Evolutionary conservation across 2,113 vertebrate species (phyloP).

Genomic region (Tinamus guttatus): DNA sequence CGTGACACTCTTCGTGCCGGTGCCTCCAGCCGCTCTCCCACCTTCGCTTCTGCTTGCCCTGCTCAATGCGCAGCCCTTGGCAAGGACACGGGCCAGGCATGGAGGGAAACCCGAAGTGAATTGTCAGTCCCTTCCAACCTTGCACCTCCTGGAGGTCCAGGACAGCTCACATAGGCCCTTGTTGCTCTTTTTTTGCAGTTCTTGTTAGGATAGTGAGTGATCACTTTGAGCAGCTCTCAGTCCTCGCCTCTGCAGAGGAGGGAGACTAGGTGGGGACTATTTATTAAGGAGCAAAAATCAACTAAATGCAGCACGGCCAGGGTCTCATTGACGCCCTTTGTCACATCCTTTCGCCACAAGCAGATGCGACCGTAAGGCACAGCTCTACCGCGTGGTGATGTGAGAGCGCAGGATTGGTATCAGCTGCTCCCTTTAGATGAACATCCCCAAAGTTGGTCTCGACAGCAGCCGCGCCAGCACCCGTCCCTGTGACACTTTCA

Average conservation of each 20-base stretch:
- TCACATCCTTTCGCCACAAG: not conserved
- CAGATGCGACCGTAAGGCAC: not conserved
- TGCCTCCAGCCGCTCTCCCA: not conserved
- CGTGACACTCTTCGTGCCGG: not conserved
- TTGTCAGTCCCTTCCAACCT: not conserved
- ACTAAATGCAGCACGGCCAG: not conserved
- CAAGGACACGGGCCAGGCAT: no score
- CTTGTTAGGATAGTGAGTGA: not conserved
- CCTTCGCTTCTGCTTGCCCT: not conserved
- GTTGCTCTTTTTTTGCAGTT: not conserved
- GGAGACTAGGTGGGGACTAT: not conserved
- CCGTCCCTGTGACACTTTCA: constrained; percentile 25
- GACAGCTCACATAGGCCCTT: not conserved
- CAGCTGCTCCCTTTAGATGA: constrained; percentile 64
- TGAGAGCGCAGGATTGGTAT: constrained; percentile 27
- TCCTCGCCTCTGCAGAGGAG: not conserved
- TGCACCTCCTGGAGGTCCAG: not conserved
- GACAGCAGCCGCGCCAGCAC: not conserved
- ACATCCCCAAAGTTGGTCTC: constrained; percentile 32
- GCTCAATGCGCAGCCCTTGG: no score
- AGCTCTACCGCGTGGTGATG: not conserved
- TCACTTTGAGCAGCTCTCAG: not conserved
- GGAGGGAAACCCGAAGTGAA: not conserved
- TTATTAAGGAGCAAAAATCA: not conserved
- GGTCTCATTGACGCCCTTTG: not conserved